Evolutionary conservation across 2,113 vertebrate species (phyloP).

Genomic region (Eulacestoma nigropectus): DNA sequence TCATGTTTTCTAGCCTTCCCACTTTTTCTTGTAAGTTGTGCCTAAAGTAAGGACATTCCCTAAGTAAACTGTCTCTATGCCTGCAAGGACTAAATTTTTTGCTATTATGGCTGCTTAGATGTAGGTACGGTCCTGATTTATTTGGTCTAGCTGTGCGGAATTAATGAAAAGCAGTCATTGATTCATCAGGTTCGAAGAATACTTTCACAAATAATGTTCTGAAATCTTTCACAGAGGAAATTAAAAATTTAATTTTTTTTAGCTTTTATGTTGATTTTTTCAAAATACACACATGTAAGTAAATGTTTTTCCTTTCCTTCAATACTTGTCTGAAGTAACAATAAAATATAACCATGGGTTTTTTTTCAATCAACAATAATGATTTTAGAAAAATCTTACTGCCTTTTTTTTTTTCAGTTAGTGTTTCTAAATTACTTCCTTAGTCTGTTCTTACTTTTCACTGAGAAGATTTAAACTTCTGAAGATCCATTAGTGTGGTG

Average conservation of each 20-base stretch:
- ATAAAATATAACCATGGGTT: neutral
- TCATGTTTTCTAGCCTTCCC: neutral
- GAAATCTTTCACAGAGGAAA: neutral
- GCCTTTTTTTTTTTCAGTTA: neutral
- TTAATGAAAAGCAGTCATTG: neutral
- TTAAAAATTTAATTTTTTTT: neutral
- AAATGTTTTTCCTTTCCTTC: neutral
- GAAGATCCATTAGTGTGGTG: too few species aligned
- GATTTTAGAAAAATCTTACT: neutral
- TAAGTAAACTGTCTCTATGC: neutral
- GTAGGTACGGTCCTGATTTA: neutral
- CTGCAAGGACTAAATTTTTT: neutral
- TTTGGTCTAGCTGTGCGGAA: neutral
- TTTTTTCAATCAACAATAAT: neutral
- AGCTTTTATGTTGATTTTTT: neutral
- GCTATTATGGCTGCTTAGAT: neutral
- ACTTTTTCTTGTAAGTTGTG: neutral
- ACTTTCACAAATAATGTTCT: neutral
- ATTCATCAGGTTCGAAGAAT: neutral
- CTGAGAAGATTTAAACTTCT: neutral
- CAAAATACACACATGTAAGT: fast-evolving
- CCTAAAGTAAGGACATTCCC: neutral
- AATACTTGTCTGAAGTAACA: neutral
- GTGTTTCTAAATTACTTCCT: neutral
- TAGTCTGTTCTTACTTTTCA: neutral